Evolutionary conservation across 2,888 invertebrate species (phyloP).

Genomic region (Nowickia ferox): DNA sequence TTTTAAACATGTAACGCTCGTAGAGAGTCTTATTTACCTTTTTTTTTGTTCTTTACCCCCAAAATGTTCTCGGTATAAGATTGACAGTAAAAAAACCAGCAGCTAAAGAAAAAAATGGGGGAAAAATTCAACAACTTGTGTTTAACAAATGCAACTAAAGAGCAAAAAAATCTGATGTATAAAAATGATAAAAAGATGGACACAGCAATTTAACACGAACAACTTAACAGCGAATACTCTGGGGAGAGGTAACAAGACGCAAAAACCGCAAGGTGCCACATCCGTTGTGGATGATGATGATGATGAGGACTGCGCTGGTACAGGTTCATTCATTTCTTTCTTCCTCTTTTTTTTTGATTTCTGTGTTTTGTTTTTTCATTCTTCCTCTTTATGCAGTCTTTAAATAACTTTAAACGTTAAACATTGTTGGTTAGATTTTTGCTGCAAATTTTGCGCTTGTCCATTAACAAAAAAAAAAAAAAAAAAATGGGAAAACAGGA

Average conservation of each 20-base stretch:
- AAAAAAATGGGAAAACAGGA: background rate
- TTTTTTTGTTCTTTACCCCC: constrained; percentile 9
- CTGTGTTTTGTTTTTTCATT: constrained; percentile 13
- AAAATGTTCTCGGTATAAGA: constrained; percentile 46
- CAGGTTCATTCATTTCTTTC: constrained; percentile 51
- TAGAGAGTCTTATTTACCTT: constrained; percentile 46
- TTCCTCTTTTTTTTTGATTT: constrained; percentile 30
- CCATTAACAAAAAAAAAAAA: constrained; percentile 37
- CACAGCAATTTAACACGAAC: constrained; percentile 39
- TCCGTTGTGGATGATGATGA: constrained; percentile 64
- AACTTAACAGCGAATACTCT: constrained; percentile 31
- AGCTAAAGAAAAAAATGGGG: background rate
- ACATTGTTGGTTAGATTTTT: constrained; percentile 38
- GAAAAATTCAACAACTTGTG: constrained; percentile 39
- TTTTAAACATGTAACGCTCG: constrained; percentile 58
- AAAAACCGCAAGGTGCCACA: constrained; percentile 71
- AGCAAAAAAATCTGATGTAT: constrained; percentile 23
- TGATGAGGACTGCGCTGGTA: constrained; percentile 47
- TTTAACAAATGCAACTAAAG: constrained; percentile 46
- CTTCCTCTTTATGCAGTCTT: constrained; percentile 9
- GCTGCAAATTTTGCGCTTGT: constrained; percentile 45
- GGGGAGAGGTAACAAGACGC: constrained; percentile 30
- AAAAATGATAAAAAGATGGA: constrained; percentile 26
- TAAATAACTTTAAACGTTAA: constrained; percentile 21
- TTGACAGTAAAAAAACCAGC: constrained; percentile 47